phyloP scores from a whole-genome alignment of 2,113 vertebrate genomes.

The Cercopithecus mona region DNA sequence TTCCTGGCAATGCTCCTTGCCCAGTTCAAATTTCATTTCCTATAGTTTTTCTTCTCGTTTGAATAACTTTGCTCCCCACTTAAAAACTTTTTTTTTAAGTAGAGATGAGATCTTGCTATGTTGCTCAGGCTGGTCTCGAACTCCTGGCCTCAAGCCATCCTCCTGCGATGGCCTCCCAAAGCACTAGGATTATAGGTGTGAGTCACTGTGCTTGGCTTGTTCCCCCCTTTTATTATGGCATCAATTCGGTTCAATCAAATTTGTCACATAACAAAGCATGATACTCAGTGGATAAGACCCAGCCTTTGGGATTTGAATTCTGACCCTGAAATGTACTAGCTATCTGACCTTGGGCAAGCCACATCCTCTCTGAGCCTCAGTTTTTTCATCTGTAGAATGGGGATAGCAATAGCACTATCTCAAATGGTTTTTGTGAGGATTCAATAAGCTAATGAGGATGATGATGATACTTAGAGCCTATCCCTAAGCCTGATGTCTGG shows the following conservation, averaged over 20 bases:
- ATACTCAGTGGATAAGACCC: background rate
- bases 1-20: too few relatives aligned
- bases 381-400: background rate
- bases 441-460: background rate
- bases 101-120: too few relatives aligned
- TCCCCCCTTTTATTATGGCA: background rate
- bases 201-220: too few relatives aligned
- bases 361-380: background rate
- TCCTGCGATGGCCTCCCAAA: too few relatives aligned
- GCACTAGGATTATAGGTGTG: too few relatives aligned
- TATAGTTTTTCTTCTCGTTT: background rate
- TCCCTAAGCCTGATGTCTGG: too few relatives aligned
- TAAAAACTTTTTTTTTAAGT: too few relatives aligned
- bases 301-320: background rate
- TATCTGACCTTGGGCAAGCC: background rate
- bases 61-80: too few relatives aligned
- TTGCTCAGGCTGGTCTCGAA: too few relatives aligned
- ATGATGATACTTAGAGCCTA: background rate
- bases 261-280: background rate
- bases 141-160: too few relatives aligned
- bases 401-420: background rate
- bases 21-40: background rate
- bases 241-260: accelerated
- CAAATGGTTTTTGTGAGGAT: background rate
- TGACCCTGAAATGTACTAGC: background rate